Percentiles rank a stretch among this genome's conserved stretches.
Evolutionary conservation across 2,888 invertebrate genomes (phyloP).

Genomic region (Branchellion lobata): DNA sequence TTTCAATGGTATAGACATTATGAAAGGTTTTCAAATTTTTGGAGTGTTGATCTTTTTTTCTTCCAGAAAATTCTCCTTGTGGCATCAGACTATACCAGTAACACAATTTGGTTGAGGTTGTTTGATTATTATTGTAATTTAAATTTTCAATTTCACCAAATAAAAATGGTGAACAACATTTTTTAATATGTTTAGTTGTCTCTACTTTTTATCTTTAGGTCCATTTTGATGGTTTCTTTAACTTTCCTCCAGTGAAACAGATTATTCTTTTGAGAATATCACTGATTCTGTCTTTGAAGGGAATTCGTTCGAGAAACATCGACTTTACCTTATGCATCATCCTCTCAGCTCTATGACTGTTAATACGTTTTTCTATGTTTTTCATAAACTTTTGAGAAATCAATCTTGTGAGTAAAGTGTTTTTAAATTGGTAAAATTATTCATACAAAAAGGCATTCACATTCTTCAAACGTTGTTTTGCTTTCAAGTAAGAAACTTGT

Average conservation of each 20-base stretch:
- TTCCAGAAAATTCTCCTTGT: slow-evolving; percentile 4
- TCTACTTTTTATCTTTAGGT: too few relatives aligned
- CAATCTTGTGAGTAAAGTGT: neutral
- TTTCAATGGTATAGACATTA: too few relatives aligned
- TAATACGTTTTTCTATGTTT: neutral
- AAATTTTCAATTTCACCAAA: too few relatives aligned
- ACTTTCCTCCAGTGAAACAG: neutral
- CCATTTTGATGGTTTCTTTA: too few relatives aligned
- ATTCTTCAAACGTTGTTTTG: too few relatives aligned
- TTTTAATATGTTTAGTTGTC: too few relatives aligned
- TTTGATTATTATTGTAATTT: neutral
- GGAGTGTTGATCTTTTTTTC: neutral
- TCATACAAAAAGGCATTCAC: too few relatives aligned
- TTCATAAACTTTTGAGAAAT: neutral
- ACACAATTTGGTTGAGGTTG: slow-evolving; percentile 8
- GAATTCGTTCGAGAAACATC: neutral
- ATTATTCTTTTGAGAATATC: neutral
- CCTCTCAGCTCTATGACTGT: neutral
- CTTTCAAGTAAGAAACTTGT: too few relatives aligned
- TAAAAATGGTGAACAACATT: too few relatives aligned
- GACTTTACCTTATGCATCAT: neutral
- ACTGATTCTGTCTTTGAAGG: neutral
- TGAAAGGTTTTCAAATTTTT: too few relatives aligned
- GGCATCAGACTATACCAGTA: neutral
- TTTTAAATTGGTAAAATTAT: too few relatives aligned